Conservation (phyloP, 2,797 vertebrate genomes). For the Danio tinwini region DNA sequence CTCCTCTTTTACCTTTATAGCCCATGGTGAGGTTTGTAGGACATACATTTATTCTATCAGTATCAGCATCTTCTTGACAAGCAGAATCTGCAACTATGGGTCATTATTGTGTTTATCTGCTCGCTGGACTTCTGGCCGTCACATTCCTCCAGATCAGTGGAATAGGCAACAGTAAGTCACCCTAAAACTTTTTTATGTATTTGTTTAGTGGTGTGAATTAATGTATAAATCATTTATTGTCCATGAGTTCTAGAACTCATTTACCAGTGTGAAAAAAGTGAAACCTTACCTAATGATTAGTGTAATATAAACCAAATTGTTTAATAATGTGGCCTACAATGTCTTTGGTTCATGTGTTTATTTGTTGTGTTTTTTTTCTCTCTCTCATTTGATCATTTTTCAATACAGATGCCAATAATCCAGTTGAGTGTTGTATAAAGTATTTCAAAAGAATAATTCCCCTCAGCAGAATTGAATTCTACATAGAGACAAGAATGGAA, state of each 20-base stretch:
- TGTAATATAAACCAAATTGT: too few species aligned
- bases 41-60: neutral
- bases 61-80: neutral
- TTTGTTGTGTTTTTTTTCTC: too few species aligned
- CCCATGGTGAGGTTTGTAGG: neutral
- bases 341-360: too few species aligned
- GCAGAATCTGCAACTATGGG: slow-evolving; percentile 23
- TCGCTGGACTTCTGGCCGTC: slow-evolving; percentile 35
- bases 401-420: slow-evolving; percentile 9
- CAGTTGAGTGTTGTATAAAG: slow-evolving; percentile 41
- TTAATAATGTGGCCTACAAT: too few species aligned
- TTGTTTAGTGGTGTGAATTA: neutral
- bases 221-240: neutral
- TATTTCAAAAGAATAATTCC: neutral
- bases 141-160: slow-evolving; percentile 2
- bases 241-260: too few species aligned
- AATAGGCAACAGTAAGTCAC: slow-evolving; percentile 22
- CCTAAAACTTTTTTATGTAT: neutral
- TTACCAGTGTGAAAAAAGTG: neutral
- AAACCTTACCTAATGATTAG: too few species aligned
- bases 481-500: neutral
- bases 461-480: fast-evolving
- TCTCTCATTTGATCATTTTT: too few species aligned
- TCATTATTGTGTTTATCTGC: neutral
- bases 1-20: slow-evolving; percentile 29